Evolutionary conservation across 2,888 invertebrate species (phyloP), one percentile per base, ranked within the genome.

Genomic region (Hedychridium roseum): DNA sequence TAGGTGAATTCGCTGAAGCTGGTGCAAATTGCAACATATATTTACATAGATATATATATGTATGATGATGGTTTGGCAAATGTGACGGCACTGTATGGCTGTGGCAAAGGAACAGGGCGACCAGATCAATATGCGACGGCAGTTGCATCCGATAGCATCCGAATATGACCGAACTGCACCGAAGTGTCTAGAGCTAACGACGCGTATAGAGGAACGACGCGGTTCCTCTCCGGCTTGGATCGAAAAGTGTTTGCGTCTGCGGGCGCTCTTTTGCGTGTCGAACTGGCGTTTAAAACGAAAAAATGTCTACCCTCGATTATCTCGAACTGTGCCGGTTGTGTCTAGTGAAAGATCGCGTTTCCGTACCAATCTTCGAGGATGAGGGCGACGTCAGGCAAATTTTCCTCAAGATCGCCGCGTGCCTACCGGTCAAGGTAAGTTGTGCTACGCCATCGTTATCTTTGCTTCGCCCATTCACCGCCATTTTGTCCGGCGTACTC

Each of bases 381-480:
- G 84, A 85, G 69, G 86, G 85, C 69, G 86, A 87, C 57, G 79
- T 80, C 53, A 76, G 81, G 63, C 81, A 83, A 69, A 82, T 88
- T 64, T 87, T 84, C 72, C 76, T 85, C 59, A 89, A 89, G 82
- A 88, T 89, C 80, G 84, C 86, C 52, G 81, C 88, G 63, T 88
- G 88, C 78, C 83, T 89, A 75, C 88, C 88, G 76, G 85, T 89
- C 74, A 88, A 88, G 88, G 89, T 89, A 85, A 78, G n/a, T n/a
- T n/a, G n/a, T n/a, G 68, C 70, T 68, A 68, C 74, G 71, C 70
- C 74, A 68, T 62, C 48, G n/a, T n/a, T n/a, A n/a, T n/a, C n/a
- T n/a, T n/a, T n/a, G 43, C 39, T 12, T 34, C 42, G 43, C 54
- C 49, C 47, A 53, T n/a, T n/a, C n/a, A n/a, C 72, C 73, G 77